A percentile compares a stretch with the other conserved stretches of the same genome.
These are phyloP conservation scores for Oryzias javanicus DNA, from an alignment of 2,113 vertebrate genomes.

Conservation along the genomic window DNA sequence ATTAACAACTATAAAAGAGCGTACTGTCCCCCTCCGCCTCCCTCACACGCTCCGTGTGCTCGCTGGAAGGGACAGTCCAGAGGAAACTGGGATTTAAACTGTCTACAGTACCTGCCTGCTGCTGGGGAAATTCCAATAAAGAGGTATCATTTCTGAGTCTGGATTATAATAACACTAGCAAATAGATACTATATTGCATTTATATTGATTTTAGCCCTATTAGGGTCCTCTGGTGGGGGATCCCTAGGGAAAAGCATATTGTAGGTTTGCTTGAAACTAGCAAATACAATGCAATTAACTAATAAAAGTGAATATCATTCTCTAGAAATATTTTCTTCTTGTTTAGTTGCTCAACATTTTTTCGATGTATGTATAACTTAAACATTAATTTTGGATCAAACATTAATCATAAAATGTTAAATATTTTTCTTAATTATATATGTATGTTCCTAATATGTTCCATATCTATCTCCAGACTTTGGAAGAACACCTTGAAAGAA, in stretches of 20 bases:
- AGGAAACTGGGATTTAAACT: conserved; percentile 51
- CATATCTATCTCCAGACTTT: conserved; percentile 30
- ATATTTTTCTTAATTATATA: neutral
- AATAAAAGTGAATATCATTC: too few relatives aligned
- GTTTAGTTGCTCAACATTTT: too few relatives aligned
- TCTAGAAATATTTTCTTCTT: too few relatives aligned
- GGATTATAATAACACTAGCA: conserved; percentile 7
- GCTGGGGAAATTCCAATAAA: conserved; percentile 48
- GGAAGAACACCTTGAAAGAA: conserved; percentile 8
- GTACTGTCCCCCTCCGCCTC: conserved; percentile 52
- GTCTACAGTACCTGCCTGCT: conserved; percentile 39
- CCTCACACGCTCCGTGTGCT: conserved; percentile 58
- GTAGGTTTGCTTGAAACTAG: neutral
- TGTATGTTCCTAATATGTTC: too few relatives aligned
- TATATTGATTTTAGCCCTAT: conserved; percentile 15
- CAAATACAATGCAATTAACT: neutral
- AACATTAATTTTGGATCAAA: too few relatives aligned
- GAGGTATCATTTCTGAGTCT: conserved; percentile 53
- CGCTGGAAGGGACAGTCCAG: conserved; percentile 47
- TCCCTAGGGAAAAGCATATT: neutral
- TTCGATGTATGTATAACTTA: too few relatives aligned
- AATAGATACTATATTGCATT: conserved; percentile 2
- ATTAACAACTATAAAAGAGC: conserved; percentile 69
- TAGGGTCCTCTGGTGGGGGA: conserved; percentile 7
- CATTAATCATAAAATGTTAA: neutral